Percentiles rank a stretch among this genome's conserved stretches.
phyloP scores from a whole-genome alignment of 2,797 vertebrate species.

The Dendrocincla fuliginosa region DNA sequence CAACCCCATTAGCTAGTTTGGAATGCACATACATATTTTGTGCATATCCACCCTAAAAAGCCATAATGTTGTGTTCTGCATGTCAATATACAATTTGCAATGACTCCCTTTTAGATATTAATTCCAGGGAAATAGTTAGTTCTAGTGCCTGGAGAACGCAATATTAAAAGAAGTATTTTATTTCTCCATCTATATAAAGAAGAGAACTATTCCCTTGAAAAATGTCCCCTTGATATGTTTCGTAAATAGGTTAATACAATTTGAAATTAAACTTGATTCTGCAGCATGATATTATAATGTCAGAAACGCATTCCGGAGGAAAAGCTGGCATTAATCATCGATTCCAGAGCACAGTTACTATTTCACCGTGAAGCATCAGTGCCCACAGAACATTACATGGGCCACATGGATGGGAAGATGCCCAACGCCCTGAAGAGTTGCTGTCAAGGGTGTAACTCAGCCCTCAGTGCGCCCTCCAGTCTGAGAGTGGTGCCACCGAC shows the following conservation, averaged over 20 bases:
- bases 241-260: slow-evolving; percentile 67
- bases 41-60: slow-evolving; percentile 48
- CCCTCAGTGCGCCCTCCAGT: background rate
- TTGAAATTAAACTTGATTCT: slow-evolving; percentile 66
- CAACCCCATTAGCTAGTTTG: slow-evolving; percentile 64
- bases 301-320: slow-evolving; percentile 35
- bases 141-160: background rate
- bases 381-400: background rate
- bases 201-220: slow-evolving; percentile 62
- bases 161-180: slow-evolving; percentile 68
- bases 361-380: background rate
- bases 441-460: background rate
- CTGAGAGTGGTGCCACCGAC: background rate
- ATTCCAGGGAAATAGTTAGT: slow-evolving; percentile 58
- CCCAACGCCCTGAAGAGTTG: background rate
- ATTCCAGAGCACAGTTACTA: background rate
- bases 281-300: slow-evolving; percentile 39
- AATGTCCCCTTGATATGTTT: slow-evolving; percentile 49
- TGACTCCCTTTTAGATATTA: slow-evolving; percentile 52
- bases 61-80: slow-evolving; percentile 13
- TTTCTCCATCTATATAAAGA: slow-evolving; percentile 51
- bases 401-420: background rate
- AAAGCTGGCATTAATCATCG: slow-evolving; percentile 17
- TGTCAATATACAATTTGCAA: slow-evolving; percentile 50
- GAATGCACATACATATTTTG: slow-evolving; percentile 55